These are phyloP conservation scores for Pampusana beccarii DNA, from an alignment of 2,113 vertebrate genomes.

Conservation along the genomic window DNA sequence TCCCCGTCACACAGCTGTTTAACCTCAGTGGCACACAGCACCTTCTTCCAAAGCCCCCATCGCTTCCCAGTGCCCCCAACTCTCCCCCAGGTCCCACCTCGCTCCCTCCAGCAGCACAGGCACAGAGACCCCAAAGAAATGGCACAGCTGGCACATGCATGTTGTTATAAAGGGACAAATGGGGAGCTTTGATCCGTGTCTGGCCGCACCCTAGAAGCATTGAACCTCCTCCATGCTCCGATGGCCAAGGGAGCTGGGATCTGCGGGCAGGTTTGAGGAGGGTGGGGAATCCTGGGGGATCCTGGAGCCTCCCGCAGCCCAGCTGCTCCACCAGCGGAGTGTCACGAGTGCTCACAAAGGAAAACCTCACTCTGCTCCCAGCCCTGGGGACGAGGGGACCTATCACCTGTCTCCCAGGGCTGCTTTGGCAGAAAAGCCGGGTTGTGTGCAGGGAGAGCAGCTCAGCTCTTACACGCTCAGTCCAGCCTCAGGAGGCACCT, in stretches of 20 bases:
- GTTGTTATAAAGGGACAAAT: background rate
- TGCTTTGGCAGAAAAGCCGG: background rate
- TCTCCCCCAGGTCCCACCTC: background rate
- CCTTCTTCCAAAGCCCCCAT: background rate
- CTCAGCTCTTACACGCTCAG: background rate
- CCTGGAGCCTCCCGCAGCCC: background rate
- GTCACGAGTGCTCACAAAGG: background rate
- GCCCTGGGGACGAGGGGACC: background rate
- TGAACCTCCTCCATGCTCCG: background rate
- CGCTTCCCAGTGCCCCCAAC: background rate
- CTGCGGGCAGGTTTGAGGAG: background rate
- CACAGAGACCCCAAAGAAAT: background rate
- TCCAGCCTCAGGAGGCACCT: background rate
- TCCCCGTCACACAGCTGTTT: background rate
- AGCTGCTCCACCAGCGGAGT: background rate
- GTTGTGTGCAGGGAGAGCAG: background rate
- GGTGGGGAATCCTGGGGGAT: background rate
- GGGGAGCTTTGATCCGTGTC: background rate
- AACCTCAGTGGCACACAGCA: background rate
- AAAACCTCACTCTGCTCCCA: background rate
- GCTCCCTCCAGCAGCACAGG: background rate
- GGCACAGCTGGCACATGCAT: background rate
- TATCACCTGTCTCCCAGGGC: rapidly evolving
- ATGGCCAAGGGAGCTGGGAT: background rate
- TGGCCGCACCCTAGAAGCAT: background rate